Evolutionary conservation across 2,888 invertebrate species (phyloP).

Genomic region (Limnephilus marmoratus): DNA sequence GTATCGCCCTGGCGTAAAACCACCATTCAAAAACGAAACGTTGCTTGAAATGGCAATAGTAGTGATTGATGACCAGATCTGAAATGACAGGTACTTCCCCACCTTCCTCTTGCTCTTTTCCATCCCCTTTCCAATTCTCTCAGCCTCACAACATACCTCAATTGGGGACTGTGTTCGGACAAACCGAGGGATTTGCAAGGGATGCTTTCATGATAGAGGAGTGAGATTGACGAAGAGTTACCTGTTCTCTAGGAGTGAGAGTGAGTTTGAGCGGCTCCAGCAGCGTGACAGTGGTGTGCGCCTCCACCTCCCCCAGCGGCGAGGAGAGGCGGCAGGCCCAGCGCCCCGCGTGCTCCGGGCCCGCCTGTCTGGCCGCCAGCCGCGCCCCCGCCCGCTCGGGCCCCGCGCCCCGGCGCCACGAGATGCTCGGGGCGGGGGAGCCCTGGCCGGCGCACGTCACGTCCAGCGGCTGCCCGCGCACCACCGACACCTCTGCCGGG

Average conservation of each 20-base stretch:
- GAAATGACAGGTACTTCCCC: too few relatives aligned
- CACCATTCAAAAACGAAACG: too few relatives aligned
- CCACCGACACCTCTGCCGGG: conserved; percentile 52
- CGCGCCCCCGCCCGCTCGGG: conserved; percentile 67
- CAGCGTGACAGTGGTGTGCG: conserved; percentile 81
- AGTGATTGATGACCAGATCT: too few relatives aligned
- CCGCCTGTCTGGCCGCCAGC: conserved; percentile 74
- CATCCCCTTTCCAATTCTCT: too few relatives aligned
- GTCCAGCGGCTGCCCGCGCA: conserved; percentile 54
- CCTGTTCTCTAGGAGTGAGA: conserved; percentile 82
- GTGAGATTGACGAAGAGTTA: conserved; percentile 68
- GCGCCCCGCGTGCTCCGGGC: conserved; percentile 81
- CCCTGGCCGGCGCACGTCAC: conserved; percentile 61
- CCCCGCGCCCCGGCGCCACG: conserved; percentile 69
- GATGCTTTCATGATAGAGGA: not conserved
- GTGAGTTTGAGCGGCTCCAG: conserved; percentile 82
- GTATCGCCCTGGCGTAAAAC: too few relatives aligned
- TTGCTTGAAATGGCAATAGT: too few relatives aligned
- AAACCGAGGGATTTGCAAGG: too few relatives aligned
- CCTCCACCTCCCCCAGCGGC: conserved; percentile 81
- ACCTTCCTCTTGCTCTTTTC: too few relatives aligned
- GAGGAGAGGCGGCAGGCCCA: conserved; percentile 86
- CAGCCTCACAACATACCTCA: too few relatives aligned
- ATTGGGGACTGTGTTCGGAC: too few relatives aligned
- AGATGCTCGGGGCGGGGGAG: conserved; percentile 54